These are phyloP conservation scores for Hylyphantes graminicola DNA, from an alignment of 1,140 invertebrate genomes.

Conservation along the genomic window DNA sequence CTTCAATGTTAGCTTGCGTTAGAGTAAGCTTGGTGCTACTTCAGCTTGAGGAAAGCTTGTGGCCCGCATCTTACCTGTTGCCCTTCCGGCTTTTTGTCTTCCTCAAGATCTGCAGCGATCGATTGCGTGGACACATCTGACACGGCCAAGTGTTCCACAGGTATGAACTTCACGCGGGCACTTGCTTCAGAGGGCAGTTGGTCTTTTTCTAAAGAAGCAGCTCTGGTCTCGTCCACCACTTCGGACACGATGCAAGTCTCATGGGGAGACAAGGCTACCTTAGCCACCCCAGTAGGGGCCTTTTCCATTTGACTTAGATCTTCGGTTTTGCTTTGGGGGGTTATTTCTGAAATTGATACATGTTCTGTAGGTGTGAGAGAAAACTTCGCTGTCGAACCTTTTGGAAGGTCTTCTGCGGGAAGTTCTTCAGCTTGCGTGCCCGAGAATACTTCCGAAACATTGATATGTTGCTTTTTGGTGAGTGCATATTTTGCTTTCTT, in stretches of 20 bases:
- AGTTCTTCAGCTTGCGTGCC: constrained; percentile 33
- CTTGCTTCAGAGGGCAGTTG: constrained; percentile 61
- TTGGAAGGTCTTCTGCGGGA: constrained; percentile 6
- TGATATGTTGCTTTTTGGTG: constrained; percentile 37
- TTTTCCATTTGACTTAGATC: constrained; percentile 18
- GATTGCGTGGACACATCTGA: constrained; percentile 56
- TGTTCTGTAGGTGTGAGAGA: constrained; percentile 70
- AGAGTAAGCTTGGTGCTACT: constrained; percentile 6
- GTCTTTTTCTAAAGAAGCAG: constrained; percentile 62
- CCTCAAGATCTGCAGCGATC: constrained; percentile 54
- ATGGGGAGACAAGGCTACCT: constrained; percentile 38
- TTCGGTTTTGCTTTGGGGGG: constrained; percentile 28
- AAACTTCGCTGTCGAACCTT: constrained; percentile 69
- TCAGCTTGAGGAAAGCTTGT: not conserved
- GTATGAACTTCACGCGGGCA: constrained; percentile 62
- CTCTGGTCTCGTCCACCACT: constrained; percentile 62
- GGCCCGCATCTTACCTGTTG: constrained; percentile 53
- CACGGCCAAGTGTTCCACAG: constrained; percentile 62
- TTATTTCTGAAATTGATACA: constrained; percentile 66
- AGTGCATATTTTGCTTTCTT: constrained; percentile 44
- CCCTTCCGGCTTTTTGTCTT: constrained; percentile 46
- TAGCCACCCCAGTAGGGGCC: not conserved
- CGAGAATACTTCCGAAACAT: constrained; percentile 45
- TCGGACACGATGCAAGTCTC: constrained; percentile 59
- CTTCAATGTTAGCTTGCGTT: constrained; percentile 47